A percentile compares a stretch with the other conserved stretches of the same genome.
Conservation (phyloP, 2,888 invertebrate species). For the Andrena bicolor region DNA sequence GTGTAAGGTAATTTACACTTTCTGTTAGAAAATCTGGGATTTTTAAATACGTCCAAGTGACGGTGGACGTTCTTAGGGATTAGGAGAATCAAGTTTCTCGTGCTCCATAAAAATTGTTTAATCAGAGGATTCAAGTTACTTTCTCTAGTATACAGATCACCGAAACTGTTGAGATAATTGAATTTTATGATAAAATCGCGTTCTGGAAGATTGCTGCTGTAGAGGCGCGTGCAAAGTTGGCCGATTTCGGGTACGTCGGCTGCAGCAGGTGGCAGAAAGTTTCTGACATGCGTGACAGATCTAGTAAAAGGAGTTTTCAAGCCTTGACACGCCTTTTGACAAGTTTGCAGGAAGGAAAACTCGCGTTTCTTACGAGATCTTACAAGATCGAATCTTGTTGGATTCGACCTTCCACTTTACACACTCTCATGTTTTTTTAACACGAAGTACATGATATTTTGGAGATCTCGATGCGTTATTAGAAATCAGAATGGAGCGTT, state of each 20-base stretch:
- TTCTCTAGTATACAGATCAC: neutral
- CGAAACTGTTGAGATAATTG: neutral
- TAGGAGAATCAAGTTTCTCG: neutral
- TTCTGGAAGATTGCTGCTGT: neutral
- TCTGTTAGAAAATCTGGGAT: neutral
- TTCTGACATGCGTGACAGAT: slow-evolving; percentile 20
- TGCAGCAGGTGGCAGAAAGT: slow-evolving; percentile 10
- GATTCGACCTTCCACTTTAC: neutral
- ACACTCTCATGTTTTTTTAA: neutral
- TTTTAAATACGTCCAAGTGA: neutral
- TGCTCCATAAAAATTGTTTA: neutral
- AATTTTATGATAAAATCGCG: neutral
- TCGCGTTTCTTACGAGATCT: neutral
- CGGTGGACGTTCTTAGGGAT: neutral
- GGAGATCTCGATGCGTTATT: neutral
- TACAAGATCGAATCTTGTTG: slow-evolving; percentile 3
- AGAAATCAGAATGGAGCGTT: neutral
- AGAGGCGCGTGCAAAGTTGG: slow-evolving; percentile 6
- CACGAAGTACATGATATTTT: neutral
- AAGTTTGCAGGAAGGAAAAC: neutral
- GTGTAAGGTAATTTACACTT: neutral
- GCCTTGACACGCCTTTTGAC: neutral
- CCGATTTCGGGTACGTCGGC: slow-evolving; percentile 5
- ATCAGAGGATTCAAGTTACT: neutral
- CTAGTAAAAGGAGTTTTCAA: slow-evolving; percentile 16